phyloP scores from a whole-genome alignment of 2,888 invertebrate genomes.

The Buathra laborator region DNA sequence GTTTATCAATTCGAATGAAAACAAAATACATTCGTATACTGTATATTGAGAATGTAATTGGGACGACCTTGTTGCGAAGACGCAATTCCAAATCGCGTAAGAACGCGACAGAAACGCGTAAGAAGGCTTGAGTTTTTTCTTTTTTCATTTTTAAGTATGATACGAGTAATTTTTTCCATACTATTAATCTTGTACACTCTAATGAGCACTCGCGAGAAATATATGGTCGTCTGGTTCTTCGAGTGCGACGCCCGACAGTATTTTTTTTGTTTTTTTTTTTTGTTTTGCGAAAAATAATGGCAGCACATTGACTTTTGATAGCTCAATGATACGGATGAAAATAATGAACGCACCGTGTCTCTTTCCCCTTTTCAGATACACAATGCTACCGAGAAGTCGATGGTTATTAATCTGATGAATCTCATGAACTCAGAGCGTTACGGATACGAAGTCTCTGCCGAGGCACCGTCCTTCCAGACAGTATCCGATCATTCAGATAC shows the following conservation, averaged over 20 bases:
- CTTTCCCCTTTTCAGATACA: no score
- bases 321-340: no score
- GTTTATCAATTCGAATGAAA: no score
- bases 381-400: no score
- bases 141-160: not conserved
- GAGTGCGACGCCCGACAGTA: slow-evolving; percentile 2
- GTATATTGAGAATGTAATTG: not conserved
- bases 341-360: no score
- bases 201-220: slow-evolving; percentile 62
- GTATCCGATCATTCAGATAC: no score
- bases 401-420: no score
- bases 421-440: no score
- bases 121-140: not conserved
- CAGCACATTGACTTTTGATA: slow-evolving; percentile 15
- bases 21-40: no score
- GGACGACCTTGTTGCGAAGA: not conserved
- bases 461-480: no score
- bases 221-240: not conserved
- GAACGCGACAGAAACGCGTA: not conserved
- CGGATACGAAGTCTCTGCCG: no score
- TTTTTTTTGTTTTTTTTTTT: not conserved
- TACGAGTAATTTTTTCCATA: not conserved
- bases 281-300: slow-evolving; percentile 9
- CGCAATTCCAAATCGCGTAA: not conserved
- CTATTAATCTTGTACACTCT: slow-evolving; percentile 11